Evolutionary conservation across 2,888 invertebrate species (phyloP), one percentile per base, ranked within the genome.

Genomic region (Chalcosyrphus nemorum): DNA sequence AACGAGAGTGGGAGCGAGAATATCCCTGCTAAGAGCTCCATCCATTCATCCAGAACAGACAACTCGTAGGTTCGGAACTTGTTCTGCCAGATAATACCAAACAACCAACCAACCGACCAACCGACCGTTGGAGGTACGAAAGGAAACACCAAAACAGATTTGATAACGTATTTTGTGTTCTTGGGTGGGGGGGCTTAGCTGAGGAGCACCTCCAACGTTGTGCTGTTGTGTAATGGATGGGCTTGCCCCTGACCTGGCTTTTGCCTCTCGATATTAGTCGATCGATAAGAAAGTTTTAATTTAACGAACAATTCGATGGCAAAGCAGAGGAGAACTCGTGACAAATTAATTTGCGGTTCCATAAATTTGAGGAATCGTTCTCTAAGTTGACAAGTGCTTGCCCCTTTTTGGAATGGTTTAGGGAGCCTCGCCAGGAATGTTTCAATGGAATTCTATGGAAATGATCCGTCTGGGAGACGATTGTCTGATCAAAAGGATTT

Each of bases 171-270:
- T 82, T 82, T 82, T 72, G 24, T 54, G 32, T 41, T 29, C 41
- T 27, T 45, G 45, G 17, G 70, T 45, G 66, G 61, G 66, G 61
- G 54, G 59, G n/a, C 45, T 43, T 15, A 72, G 65, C 78, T n/a
- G n/a, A n/a, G n/a, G n/a, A 32, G 50, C 65, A 68, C 56, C 54
- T 29, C 19, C 43, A 41, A 27, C 43, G 32, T 59, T 32, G 32
- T 54, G n/a, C 15, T 54, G 9, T 63, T 65, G 65, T 70, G 45
- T 71, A 76, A 81, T 81, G 71, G 71, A 80, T 80, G 81, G 77
- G 72, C 71, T 77, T 82, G 81, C 71, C 81, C 81, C 77, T 77
- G 81, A 82, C 81, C 81, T 82, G 81, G 35, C 77, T 65, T 52
- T 70, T 56, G 13, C 32, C 56, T 38, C 9, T 32, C 35, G 54